Conservation (phyloP, 2,113 vertebrate species). For the Mystacornis crossleyi region DNA sequence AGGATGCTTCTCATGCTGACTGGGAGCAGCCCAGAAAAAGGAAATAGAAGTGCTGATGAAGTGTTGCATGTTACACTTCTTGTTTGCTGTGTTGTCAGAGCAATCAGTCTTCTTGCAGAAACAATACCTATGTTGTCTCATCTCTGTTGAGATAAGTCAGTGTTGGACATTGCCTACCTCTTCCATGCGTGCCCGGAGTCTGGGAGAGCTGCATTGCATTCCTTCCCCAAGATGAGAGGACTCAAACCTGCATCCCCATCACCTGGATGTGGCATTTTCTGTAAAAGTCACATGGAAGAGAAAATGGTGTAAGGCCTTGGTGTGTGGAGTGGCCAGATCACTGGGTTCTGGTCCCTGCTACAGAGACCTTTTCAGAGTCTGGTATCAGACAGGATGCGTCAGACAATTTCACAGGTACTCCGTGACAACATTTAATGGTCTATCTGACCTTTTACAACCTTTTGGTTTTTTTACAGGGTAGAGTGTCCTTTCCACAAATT, state of each 20-base stretch:
- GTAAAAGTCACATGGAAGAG: not conserved
- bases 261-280: not conserved
- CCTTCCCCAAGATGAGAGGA: not conserved
- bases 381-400: not conserved
- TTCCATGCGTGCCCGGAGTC: not conserved
- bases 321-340: not conserved
- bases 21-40: not conserved
- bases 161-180: rapidly evolving
- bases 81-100: not conserved
- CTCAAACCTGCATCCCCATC: not conserved
- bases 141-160: not conserved
- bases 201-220: not conserved
- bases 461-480: not conserved
- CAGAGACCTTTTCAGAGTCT: not conserved
- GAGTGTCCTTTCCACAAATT: not conserved
- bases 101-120: not conserved
- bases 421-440: not conserved
- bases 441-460: not conserved
- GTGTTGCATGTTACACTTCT: too few relatives aligned
- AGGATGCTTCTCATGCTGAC: not conserved
- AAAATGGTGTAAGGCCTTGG: not conserved
- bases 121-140: too few relatives aligned
- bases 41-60: not conserved
- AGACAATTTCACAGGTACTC: not conserved
- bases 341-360: not conserved